A percentile compares a stretch with the other conserved stretches of the same genome.
These are phyloP conservation scores for Sebastes minor DNA, from an alignment of 2,797 vertebrate species.

Conservation along the genomic window DNA sequence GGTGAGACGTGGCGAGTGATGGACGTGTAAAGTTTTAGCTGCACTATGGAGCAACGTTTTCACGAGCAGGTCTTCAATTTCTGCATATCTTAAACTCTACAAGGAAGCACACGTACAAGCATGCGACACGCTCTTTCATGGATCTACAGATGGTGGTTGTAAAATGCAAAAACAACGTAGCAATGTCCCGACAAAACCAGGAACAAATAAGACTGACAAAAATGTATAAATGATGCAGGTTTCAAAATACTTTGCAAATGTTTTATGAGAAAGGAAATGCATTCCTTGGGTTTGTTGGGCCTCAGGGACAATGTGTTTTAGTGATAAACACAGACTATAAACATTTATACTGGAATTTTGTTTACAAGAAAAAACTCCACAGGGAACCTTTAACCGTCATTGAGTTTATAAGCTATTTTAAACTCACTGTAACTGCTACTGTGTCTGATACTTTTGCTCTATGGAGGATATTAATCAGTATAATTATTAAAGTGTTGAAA, in stretches of 20 bases:
- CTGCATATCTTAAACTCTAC: background rate
- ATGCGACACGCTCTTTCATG: background rate
- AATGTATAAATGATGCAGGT: accelerated
- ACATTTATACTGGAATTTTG: background rate
- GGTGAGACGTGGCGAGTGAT: background rate
- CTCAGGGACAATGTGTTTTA: background rate
- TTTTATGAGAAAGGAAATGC: background rate
- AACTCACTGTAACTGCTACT: background rate
- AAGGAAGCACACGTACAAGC: background rate
- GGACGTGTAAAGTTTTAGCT: background rate
- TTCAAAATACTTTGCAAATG: background rate
- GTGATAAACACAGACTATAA: background rate
- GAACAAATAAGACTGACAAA: no score
- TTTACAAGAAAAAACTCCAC: background rate
- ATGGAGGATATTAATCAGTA: background rate
- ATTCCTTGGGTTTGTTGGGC: background rate
- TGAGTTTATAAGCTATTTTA: background rate
- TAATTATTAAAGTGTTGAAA: background rate
- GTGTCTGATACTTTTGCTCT: background rate
- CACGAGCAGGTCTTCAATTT: background rate
- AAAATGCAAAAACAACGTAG: background rate
- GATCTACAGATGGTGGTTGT: background rate
- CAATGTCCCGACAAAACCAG: no score
- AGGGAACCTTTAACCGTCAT: background rate
- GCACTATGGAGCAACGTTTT: background rate